Conservation (phyloP, 2,113 vertebrate species). For the Gobius niger region DNA sequence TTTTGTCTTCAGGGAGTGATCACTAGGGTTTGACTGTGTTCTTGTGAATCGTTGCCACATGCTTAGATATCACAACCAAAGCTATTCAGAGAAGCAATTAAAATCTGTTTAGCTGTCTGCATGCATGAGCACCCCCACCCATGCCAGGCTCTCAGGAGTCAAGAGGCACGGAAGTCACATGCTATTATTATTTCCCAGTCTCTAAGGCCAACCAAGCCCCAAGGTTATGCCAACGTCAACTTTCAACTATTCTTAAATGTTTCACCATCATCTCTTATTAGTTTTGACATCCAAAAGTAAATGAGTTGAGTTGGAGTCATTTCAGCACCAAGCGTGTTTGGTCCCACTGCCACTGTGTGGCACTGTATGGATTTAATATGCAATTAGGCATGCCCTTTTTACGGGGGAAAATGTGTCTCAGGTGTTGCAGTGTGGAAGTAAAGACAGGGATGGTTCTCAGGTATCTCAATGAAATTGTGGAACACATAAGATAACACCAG, state of each 20-base stretch:
- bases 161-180: conserved; percentile 55
- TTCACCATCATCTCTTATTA: not conserved
- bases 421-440: too few relatives aligned
- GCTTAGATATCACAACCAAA: conserved; percentile 64
- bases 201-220: conserved; percentile 43
- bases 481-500: too few relatives aligned
- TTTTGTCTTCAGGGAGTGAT: conserved; percentile 34
- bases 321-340: too few relatives aligned
- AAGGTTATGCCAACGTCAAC: conserved; percentile 42
- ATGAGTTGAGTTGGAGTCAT: not conserved
- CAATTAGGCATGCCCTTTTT: too few relatives aligned
- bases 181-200: conserved; percentile 67
- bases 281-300: conserved; percentile 2
- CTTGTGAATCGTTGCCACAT: conserved; percentile 57
- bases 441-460: too few relatives aligned
- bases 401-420: too few relatives aligned
- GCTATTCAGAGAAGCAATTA: conserved; percentile 74
- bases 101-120: conserved; percentile 70
- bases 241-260: conserved; percentile 36
- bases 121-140: conserved; percentile 53
- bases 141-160: conserved; percentile 57
- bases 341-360: too few relatives aligned
- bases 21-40: conserved; percentile 29
- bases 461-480: too few relatives aligned
- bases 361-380: too few relatives aligned